Conservation (phyloP, 2,113 vertebrate species). For the Elaphurus davidianus region DNA sequence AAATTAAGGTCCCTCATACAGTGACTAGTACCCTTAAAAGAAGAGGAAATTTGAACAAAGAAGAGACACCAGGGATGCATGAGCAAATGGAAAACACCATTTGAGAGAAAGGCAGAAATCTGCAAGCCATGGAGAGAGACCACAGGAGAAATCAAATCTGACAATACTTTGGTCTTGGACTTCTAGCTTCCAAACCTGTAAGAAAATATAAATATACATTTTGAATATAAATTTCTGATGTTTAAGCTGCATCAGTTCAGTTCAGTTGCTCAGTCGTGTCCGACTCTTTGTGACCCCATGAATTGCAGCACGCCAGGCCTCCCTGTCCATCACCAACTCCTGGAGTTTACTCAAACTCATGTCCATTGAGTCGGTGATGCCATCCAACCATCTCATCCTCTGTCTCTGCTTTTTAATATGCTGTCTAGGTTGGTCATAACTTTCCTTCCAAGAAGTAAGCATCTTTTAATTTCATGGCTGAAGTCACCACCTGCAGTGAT, state of each 20-base stretch:
- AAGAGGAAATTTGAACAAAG: background rate
- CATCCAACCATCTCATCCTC: background rate
- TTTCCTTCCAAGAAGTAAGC: background rate
- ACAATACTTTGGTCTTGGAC: background rate
- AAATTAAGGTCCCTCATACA: background rate
- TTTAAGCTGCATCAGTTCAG: background rate
- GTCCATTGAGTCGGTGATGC: fast-evolving
- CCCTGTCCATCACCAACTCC: background rate
- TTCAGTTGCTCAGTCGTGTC: fast-evolving
- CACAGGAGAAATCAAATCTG: background rate
- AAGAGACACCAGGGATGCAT: background rate
- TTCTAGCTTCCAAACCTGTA: background rate
- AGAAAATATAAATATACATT: background rate
- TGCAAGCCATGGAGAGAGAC: background rate
- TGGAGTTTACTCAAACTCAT: fast-evolving
- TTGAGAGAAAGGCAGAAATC: background rate
- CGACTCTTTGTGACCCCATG: fast-evolving
- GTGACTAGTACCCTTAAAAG: background rate
- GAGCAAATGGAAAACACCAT: background rate
- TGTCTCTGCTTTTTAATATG: background rate
- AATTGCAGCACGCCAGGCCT: fast-evolving
- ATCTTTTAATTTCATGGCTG: background rate
- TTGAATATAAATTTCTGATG: background rate
- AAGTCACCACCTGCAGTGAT: background rate
- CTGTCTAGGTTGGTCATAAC: background rate